Conservation (phyloP, 2,113 vertebrate species). For the Vicugna pacos region DNA sequence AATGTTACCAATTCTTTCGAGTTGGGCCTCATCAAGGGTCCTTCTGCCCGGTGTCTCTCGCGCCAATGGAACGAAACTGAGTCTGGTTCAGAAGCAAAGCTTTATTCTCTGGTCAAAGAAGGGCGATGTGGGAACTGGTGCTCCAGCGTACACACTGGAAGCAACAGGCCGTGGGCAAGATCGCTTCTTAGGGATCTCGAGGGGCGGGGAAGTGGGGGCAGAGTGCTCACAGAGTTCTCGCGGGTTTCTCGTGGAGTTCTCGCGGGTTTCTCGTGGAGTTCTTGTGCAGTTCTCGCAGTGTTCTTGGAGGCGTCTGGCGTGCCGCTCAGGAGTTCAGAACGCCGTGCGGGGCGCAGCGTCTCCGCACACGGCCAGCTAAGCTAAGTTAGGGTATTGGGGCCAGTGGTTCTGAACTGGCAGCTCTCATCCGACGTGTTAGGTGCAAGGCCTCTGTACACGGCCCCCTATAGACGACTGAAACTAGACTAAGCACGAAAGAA, state of each 20-base stretch:
- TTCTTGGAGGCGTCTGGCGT: no score
- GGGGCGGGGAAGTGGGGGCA: fast-evolving
- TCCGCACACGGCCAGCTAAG: background rate
- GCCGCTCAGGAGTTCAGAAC: background rate
- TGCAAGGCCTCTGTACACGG: background rate
- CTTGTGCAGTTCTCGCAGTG: background rate
- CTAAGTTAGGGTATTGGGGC: fast-evolving
- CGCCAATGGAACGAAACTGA: background rate
- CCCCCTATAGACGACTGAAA: background rate
- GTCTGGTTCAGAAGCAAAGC: background rate
- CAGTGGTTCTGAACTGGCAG: background rate
- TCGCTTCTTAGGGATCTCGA: background rate
- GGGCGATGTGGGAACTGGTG: no score
- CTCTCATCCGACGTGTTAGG: background rate
- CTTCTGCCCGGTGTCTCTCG: background rate
- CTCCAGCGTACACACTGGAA: background rate
- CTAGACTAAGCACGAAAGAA: background rate
- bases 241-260: no score
- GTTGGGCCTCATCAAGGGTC: background rate
- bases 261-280: background rate
- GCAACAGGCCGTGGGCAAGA: background rate
- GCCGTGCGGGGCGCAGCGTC: background rate
- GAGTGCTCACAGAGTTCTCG: no score
- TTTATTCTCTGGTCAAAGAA: background rate
- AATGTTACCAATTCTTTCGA: background rate